Evolutionary conservation across 2,797 vertebrate genomes (phyloP).

Genomic region (Haliaeetus vocifer): DNA sequence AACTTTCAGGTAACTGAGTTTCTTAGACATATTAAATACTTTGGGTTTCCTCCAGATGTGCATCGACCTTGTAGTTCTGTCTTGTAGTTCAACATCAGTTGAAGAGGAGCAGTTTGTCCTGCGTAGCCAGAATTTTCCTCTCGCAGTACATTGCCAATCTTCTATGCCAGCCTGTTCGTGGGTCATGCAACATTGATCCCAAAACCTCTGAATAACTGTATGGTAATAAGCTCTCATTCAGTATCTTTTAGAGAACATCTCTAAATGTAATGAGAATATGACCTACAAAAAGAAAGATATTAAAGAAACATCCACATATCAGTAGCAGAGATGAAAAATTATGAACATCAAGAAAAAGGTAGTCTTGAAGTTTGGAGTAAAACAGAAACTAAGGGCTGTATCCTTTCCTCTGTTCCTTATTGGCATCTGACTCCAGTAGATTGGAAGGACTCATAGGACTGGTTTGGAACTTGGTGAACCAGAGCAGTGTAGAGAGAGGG

Average conservation of each 20-base stretch:
- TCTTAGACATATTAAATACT: not conserved
- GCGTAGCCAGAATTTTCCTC: not conserved
- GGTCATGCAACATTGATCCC: not conserved
- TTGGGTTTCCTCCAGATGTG: constrained; percentile 1
- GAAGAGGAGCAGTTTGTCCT: not conserved
- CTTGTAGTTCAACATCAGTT: not conserved
- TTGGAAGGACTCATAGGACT: not conserved
- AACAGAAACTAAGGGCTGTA: not conserved
- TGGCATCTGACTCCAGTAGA: not conserved
- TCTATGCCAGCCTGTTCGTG: not conserved
- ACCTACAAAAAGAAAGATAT: not conserved
- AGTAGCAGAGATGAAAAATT: not conserved
- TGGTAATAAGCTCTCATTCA: not conserved
- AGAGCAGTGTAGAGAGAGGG: not conserved
- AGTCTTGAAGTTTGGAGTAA: not conserved
- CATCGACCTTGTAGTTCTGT: not conserved
- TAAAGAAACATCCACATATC: not conserved
- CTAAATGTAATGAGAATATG: not conserved
- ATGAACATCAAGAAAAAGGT: not conserved
- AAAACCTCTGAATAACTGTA: not conserved
- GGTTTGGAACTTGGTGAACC: not conserved
- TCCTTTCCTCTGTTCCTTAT: not conserved
- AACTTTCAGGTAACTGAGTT: not conserved
- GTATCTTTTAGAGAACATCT: not conserved
- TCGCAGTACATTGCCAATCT: not conserved